Conservation (phyloP, 2,113 vertebrate species). For the Caretta caretta region DNA sequence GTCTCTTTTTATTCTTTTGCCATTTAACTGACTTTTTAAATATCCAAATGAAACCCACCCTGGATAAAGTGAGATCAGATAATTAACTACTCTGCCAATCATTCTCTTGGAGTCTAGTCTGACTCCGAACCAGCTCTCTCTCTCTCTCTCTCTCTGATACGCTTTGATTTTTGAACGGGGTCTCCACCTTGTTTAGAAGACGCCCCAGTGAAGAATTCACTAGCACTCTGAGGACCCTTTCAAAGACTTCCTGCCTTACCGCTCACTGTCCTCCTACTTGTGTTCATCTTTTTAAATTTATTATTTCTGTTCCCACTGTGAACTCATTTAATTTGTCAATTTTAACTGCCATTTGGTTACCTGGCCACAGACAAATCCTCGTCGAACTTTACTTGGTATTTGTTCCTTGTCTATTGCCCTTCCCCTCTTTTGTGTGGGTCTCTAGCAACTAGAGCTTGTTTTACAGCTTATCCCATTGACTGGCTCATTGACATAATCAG, state of each 20-base stretch:
- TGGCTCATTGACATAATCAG: background rate
- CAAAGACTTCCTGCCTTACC: no score
- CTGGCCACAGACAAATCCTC: background rate
- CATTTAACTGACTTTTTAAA: no score
- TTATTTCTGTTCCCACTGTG: background rate
- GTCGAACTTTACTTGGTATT: background rate
- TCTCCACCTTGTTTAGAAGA: background rate
- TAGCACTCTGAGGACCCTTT: background rate
- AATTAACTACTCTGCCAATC: background rate
- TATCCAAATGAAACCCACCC: no score
- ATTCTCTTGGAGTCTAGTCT: background rate
- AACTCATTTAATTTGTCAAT: background rate
- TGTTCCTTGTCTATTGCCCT: background rate
- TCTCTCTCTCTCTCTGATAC: no score
- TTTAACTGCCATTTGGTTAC: background rate
- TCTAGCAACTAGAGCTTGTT: background rate
- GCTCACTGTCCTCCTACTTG: background rate
- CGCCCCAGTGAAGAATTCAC: background rate
- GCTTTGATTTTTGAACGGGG: background rate
- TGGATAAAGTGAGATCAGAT: background rate
- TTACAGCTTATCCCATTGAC: background rate
- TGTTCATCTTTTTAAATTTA: background rate
- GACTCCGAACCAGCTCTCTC: no score
- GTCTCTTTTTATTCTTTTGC: no score
- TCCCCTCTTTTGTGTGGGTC: background rate